Evolutionary conservation across 2,888 invertebrate species (phyloP).

Genomic region (Harpagoxenus sublaevis): DNA sequence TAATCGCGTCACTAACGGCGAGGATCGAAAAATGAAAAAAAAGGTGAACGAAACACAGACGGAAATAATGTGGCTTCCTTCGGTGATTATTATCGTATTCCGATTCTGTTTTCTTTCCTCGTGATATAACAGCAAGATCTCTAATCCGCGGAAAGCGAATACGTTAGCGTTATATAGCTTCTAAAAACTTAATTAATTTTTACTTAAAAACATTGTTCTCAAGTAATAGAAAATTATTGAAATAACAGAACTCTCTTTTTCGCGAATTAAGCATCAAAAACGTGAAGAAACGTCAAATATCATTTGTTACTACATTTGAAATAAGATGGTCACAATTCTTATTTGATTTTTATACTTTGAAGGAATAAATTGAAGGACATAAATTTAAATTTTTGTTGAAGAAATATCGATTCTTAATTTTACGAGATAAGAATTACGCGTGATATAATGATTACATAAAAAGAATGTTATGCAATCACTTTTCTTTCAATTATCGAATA

Average conservation of each 20-base stretch:
- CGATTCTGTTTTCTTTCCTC: conserved; percentile 6
- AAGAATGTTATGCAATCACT: not conserved
- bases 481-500: conserved; percentile 3
- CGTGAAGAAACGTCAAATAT: not conserved
- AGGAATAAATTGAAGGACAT: not conserved
- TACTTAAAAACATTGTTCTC: not conserved
- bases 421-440: not conserved
- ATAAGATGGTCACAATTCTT: not conserved
- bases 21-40: conserved; percentile 25
- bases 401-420: not conserved
- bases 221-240: not conserved
- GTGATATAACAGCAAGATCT: conserved; percentile 1
- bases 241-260: not conserved
- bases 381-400: not conserved
- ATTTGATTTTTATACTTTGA: not conserved
- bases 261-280: not conserved
- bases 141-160: not conserved
- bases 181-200: not conserved
- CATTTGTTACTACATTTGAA: not conserved
- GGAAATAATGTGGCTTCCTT: conserved; percentile 55
- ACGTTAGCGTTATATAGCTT: not conserved
- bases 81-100: conserved; percentile 29
- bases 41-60: conserved; percentile 37
- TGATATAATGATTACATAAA: not conserved
- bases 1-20: conserved; percentile 36